Evolutionary conservation across 1,140 invertebrate genomes (phyloP).

Genomic region (Pseudomyrmex sp.): DNA sequence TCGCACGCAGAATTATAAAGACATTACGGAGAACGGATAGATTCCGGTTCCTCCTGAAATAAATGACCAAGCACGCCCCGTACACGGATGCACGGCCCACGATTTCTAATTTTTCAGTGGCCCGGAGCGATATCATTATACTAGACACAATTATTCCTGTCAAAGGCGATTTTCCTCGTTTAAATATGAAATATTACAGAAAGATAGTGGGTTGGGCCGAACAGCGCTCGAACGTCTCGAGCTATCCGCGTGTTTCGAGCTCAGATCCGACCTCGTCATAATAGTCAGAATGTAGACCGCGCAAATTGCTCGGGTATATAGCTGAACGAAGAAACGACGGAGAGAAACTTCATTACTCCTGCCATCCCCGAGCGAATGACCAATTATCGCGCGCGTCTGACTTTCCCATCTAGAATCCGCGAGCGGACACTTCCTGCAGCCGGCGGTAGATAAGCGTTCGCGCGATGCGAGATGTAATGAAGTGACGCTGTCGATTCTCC

Average conservation of each 20-base stretch:
- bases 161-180: slow-evolving; percentile 43
- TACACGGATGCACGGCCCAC: background rate
- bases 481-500: slow-evolving; percentile 41
- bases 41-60: slow-evolving; percentile 17
- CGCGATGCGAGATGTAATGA: slow-evolving; percentile 31
- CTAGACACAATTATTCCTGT: slow-evolving; percentile 2
- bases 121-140: slow-evolving; percentile 39
- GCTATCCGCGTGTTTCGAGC: background rate
- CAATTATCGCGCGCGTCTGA: slow-evolving; percentile 42
- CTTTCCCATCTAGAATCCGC: slow-evolving; percentile 9
- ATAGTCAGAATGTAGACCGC: slow-evolving; percentile 20
- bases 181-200: slow-evolving; percentile 45
- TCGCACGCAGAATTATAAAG: slow-evolving; percentile 1
- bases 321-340: background rate
- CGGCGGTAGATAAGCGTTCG: slow-evolving; percentile 14
- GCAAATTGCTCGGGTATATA: slow-evolving; percentile 6
- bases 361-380: slow-evolving; percentile 17
- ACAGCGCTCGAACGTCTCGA: background rate
- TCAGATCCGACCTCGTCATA: slow-evolving; percentile 19
- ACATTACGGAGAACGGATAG: background rate
- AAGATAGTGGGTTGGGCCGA: slow-evolving; percentile 33
- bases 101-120: slow-evolving; percentile 27
- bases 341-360: slow-evolving; percentile 45
- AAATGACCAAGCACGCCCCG: background rate
- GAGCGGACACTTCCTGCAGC: background rate